Conservation (phyloP, 2,113 vertebrate species). For the Hylia prasina region DNA sequence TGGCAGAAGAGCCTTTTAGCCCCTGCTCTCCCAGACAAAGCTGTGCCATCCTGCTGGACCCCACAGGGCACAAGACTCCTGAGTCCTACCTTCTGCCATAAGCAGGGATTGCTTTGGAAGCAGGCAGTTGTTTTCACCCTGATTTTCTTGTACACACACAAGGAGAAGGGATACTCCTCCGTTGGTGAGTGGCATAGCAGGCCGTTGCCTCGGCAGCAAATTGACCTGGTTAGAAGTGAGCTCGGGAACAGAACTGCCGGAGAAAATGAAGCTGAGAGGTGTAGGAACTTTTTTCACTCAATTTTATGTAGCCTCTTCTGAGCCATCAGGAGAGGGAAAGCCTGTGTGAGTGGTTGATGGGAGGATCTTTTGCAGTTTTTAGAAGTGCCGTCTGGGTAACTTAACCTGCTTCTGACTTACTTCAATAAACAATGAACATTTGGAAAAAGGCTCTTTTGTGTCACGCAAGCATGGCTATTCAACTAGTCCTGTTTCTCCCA, state of each 20-base stretch:
- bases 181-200: neutral
- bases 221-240: neutral
- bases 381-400: neutral
- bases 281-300: neutral
- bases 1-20: neutral
- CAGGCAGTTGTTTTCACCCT: neutral
- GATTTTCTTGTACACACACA: neutral
- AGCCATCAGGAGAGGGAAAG: neutral
- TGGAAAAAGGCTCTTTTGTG: neutral
- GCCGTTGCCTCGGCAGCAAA: neutral
- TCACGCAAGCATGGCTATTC: neutral
- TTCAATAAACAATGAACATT: neutral
- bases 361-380: neutral
- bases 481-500: neutral
- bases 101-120: neutral
- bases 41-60: neutral
- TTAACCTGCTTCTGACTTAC: neutral
- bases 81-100: neutral
- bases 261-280: neutral
- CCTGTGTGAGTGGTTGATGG: neutral
- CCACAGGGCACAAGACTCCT: rapidly evolving
- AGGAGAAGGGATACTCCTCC: neutral
- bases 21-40: neutral
- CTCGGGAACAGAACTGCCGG: neutral
- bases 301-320: neutral